Conservation (phyloP, 2,113 vertebrate species). For the Micronycteris hirsuta region DNA sequence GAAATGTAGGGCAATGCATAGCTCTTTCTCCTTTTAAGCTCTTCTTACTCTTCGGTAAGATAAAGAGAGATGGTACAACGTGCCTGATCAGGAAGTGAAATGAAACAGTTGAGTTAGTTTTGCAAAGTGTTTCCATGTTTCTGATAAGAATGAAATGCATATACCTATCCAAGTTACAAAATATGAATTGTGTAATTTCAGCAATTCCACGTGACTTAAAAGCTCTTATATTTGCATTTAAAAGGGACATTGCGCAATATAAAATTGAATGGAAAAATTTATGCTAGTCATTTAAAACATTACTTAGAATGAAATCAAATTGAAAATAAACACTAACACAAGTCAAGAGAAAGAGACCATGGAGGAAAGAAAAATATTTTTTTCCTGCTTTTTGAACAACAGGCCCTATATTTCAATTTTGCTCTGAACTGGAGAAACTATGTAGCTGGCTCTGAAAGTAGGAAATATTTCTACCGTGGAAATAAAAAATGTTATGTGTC, state of each 20-base stretch:
- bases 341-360: neutral
- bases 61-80: neutral
- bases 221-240: neutral
- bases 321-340: neutral
- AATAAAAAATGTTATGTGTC: conserved; percentile 34
- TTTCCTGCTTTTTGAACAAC: neutral
- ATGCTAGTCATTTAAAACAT: neutral
- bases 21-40: neutral
- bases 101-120: neutral
- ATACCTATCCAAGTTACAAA: neutral
- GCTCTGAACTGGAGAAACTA: neutral
- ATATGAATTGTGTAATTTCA: neutral
- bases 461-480: conserved; percentile 18
- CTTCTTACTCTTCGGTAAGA: neutral
- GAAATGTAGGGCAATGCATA: neutral
- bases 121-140: neutral
- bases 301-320: neutral
- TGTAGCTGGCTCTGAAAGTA: neutral
- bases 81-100: neutral
- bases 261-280: neutral
- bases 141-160: neutral
- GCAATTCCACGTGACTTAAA: neutral
- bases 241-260: neutral
- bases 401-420: neutral
- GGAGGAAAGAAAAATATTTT: neutral